Evolutionary conservation across 2,888 invertebrate species (phyloP).

Genomic region (Sphaerophoria taeniata): DNA sequence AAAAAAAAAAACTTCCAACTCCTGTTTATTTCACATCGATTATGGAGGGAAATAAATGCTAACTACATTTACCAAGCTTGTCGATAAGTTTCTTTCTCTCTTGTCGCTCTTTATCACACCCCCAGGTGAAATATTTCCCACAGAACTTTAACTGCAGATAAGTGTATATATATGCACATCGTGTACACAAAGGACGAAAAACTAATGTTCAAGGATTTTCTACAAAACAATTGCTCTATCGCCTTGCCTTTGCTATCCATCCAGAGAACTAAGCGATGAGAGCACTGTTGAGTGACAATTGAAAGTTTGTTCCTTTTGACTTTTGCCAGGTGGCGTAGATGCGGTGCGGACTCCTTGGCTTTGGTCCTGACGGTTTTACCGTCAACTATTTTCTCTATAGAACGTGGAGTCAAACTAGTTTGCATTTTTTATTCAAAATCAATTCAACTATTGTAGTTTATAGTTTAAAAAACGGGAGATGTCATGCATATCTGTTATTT

Average conservation of each 20-base stretch:
- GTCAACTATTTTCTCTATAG: not conserved
- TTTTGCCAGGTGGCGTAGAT: not conserved
- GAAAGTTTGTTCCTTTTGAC: slow-evolving; percentile 21
- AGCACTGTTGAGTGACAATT: slow-evolving; percentile 32
- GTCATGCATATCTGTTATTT: not conserved
- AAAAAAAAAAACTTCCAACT: not conserved
- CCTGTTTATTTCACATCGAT: not conserved
- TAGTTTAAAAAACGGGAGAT: not conserved
- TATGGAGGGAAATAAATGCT: slow-evolving; percentile 28
- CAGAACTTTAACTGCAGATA: not conserved
- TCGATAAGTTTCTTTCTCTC: slow-evolving; percentile 16
- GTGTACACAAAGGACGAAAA: not conserved
- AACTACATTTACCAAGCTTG: slow-evolving; percentile 35
- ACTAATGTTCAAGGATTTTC: not conserved
- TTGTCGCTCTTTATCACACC: not conserved
- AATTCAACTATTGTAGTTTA: slow-evolving; percentile 11
- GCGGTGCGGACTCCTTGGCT: not conserved
- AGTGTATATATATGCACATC: not conserved
- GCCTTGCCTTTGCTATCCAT: slow-evolving; percentile 5
- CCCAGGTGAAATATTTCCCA: slow-evolving; percentile 53
- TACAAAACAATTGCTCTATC: slow-evolving; percentile 30
- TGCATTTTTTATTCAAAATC: slow-evolving; percentile 21
- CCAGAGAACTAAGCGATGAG: no score
- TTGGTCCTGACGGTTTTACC: slow-evolving; percentile 7
- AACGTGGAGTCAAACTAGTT: not conserved